Base-by-base conservation (phyloP, 2,797 vertebrate species). In the Pteropus rufus region DNA sequence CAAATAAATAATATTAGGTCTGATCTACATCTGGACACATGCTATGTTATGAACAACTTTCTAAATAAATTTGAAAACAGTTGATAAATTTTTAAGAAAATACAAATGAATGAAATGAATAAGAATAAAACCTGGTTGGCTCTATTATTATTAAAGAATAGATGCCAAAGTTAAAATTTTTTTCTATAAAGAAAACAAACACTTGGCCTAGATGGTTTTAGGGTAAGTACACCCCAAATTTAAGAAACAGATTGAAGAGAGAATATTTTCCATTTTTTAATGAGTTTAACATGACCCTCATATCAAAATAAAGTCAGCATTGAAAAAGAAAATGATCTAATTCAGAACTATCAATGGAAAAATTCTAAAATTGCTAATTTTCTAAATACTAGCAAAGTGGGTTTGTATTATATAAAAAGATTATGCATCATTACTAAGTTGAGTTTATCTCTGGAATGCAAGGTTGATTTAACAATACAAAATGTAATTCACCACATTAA, bases 401-500 rank as follows among this genome's bases (percentile, higher is more conserved):
- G 44, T 81, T 36, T 23, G 6, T 60, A 91, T 72, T 86, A 60
- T 52, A 49, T 80, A 81, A 93, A 90, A 75, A 41, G 54, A 87
- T 77, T n/a, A 83, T 73, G 36, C 9, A 6, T 87, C 24, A 23
- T 54, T 73, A 52, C 24, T 24, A 81, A 91, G 5, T 44, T 75
- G 82, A 29, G 31, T 93, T 75, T 81, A 60, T 90, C 29, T 70
- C 46, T 58, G 65, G 64, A 87, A 72, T 83, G 65, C 24, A 70
- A 82, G 54, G 52, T 87, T 93, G 44, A 39, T 73, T 86, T 91
- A 86, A 62, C n/a, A 75, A 81, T 75, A 62, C 41, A 91, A 85
- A 86, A 81, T 56, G 15, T 70, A 84, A 70, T 73, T 84, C 24
- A 65, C 64, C 56, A 65, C 72, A 65, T 82, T 88, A 89, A 65